These are phyloP conservation scores for Unio pictorum DNA, from an alignment of 2,888 invertebrate species.

Conservation along the genomic window DNA sequence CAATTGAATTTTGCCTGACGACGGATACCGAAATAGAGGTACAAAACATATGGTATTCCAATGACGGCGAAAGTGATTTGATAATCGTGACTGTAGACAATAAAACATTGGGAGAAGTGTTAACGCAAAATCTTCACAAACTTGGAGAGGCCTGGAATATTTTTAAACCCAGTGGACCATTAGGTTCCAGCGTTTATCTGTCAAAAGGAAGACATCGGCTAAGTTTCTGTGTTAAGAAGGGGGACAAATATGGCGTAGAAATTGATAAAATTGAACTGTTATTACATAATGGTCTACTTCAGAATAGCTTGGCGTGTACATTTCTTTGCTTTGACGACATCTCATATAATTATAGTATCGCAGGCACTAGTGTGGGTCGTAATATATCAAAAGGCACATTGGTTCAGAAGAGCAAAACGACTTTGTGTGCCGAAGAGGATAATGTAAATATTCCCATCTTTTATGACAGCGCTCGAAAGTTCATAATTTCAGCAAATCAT, in stretches of 20 bases:
- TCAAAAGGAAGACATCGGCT: slow-evolving; percentile 34
- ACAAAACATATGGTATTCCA: slow-evolving; percentile 31
- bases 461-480: slow-evolving; percentile 24
- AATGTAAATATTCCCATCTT: slow-evolving; percentile 53
- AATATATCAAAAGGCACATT: slow-evolving; percentile 11
- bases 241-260: slow-evolving; percentile 46
- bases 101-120: slow-evolving; percentile 14
- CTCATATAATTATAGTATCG: slow-evolving; percentile 15
- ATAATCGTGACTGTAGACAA: slow-evolving; percentile 29
- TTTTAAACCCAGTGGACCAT: slow-evolving; percentile 12
- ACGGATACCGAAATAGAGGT: slow-evolving; percentile 19
- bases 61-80: slow-evolving; percentile 37
- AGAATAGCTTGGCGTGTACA: slow-evolving; percentile 36
- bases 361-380: background rate
- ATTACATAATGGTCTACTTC: slow-evolving; percentile 17
- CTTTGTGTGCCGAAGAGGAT: slow-evolving; percentile 51
- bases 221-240: slow-evolving; percentile 17
- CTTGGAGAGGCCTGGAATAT: slow-evolving; percentile 30
- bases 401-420: slow-evolving; percentile 33
- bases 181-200: background rate
- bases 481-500: slow-evolving; percentile 39
- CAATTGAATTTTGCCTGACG: slow-evolving; percentile 36
- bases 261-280: slow-evolving; percentile 34
- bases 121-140: slow-evolving; percentile 7
- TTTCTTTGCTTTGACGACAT: slow-evolving; percentile 42